Evolutionary conservation across 1,140 invertebrate genomes (phyloP).

Genomic region (Aleiodes sp.): DNA sequence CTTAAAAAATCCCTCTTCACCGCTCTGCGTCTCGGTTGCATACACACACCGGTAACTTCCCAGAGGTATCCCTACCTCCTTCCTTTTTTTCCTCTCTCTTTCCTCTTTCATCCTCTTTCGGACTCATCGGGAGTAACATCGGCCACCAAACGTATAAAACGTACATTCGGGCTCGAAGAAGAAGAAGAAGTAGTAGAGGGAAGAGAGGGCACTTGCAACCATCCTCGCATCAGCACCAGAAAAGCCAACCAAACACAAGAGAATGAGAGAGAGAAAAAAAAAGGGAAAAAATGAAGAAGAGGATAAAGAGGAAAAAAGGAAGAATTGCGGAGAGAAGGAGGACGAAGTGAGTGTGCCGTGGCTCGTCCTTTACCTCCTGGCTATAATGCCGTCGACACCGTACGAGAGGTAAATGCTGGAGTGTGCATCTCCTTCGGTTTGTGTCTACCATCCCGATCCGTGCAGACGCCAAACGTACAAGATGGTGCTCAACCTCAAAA

Average conservation of each 20-base stretch:
- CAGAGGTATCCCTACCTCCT: conserved; percentile 1
- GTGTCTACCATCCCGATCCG: neutral
- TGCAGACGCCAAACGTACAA: neutral
- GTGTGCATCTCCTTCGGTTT: neutral
- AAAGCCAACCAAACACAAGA: conserved; percentile 16
- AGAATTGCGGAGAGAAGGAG: no score
- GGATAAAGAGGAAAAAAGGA: neutral
- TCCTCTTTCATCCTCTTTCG: neutral
- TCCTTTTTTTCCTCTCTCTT: neutral
- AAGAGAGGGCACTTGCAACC: conserved; percentile 24
- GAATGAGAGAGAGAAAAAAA: conserved; percentile 4
- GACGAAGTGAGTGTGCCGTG: conserved; percentile 17
- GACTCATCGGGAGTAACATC: no score
- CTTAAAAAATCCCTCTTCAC: conserved; percentile 23
- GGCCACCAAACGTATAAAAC: no score
- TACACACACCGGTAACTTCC: conserved; percentile 15
- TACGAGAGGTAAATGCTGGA: conserved; percentile 8
- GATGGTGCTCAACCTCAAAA: conserved; percentile 6
- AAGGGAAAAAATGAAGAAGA: conserved; percentile 24
- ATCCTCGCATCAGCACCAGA: neutral
- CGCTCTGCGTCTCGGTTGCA: conserved; percentile 28
- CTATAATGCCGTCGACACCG: conserved; percentile 17
- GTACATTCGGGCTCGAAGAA: no score
- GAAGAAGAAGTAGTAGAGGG: conserved; percentile 19
- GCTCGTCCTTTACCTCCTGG: conserved; percentile 17